Conservation (phyloP, 2,113 vertebrate species). For the Hystrix brachyura region DNA sequence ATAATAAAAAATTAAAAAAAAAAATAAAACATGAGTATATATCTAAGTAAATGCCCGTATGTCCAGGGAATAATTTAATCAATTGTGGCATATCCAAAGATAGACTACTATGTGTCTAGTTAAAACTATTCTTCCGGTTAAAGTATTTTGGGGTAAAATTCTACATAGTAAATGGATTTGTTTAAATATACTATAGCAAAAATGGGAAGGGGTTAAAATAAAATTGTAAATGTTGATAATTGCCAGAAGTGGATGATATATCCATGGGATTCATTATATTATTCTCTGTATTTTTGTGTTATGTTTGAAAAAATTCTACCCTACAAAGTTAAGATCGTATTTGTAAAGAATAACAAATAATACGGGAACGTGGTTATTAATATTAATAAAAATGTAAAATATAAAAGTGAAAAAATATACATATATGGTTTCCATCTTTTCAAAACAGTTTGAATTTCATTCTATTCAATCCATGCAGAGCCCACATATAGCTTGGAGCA, state of each 20-base stretch:
- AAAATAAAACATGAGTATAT: neutral
- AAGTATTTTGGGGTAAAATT: neutral
- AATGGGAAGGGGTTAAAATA: neutral
- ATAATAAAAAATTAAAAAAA: no score
- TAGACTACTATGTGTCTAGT: neutral
- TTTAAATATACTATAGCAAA: neutral
- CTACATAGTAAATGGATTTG: neutral
- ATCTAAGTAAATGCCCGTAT: neutral
- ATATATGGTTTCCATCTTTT: neutral
- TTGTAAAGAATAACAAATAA: constrained; percentile 4
- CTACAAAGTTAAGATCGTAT: neutral
- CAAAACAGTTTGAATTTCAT: neutral
- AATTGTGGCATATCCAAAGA: neutral
- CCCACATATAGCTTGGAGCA: neutral
- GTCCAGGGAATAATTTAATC: neutral
- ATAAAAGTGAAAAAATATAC: neutral
- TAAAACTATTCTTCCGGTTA: neutral
- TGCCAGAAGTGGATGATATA: neutral
- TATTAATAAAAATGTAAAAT: neutral
- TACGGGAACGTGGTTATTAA: neutral
- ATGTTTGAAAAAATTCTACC: neutral
- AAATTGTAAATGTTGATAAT: neutral
- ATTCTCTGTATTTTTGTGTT: neutral
- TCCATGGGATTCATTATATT: neutral
- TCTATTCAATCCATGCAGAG: neutral